Percentiles rank a stretch among this genome's conserved stretches.
These are phyloP conservation scores for Distichodus sexfasciatus DNA, from an alignment of 2,797 vertebrate genomes.

Conservation along the genomic window DNA sequence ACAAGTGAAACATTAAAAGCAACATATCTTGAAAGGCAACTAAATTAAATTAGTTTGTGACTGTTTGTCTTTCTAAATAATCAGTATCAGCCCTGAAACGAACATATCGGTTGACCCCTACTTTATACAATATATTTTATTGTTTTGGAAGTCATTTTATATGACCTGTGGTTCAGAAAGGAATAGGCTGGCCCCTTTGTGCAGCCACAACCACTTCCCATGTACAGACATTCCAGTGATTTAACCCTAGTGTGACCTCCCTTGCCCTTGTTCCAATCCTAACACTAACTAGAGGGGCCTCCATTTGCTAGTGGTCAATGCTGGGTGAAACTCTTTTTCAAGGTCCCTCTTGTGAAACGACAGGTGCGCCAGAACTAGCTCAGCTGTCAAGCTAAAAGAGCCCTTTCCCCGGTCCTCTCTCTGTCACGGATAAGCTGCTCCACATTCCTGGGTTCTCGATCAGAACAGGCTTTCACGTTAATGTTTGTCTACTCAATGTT, in stretches of 20 bases:
- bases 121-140: no score
- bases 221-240: conserved; percentile 68
- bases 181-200: conserved; percentile 49
- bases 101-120: no score
- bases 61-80: no score
- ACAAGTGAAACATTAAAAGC: no score
- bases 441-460: conserved; percentile 58
- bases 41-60: no score
- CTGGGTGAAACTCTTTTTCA: conserved; percentile 56
- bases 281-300: conserved; percentile 69
- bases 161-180: not conserved
- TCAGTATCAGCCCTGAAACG: no score
- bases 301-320: conserved; percentile 59
- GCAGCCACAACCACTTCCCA: conserved; percentile 58
- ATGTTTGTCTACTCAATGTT: conserved; percentile 56
- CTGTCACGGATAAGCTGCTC: conserved; percentile 56
- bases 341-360: conserved; percentile 70
- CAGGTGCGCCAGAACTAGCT: conserved; percentile 71
- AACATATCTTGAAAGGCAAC: no score
- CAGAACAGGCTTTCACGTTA: conserved; percentile 1
- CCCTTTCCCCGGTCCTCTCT: conserved; percentile 62
- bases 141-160: conserved; percentile 22
- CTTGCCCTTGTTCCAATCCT: conserved; percentile 66
- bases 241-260: conserved; percentile 62
- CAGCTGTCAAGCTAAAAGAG: conserved; percentile 65